Base-by-base conservation (phyloP, 2,888 invertebrate species). In the Mongoloraphidia duomilia region DNA sequence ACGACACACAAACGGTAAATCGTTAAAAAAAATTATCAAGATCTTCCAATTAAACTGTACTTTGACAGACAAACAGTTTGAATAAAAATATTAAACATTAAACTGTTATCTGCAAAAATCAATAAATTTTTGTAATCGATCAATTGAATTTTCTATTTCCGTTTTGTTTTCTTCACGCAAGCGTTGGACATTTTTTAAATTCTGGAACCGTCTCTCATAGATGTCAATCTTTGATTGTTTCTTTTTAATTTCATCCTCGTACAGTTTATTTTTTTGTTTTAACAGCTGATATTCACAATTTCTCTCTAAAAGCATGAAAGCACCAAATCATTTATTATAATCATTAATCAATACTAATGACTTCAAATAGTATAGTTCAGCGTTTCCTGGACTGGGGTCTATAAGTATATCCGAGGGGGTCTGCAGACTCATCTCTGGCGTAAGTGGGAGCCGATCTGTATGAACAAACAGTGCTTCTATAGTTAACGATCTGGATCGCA, bases 171-270 rank as follows among this genome's bases (percentile, higher is more conserved):
- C 47, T 34, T 47, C 34, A 41, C 41, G 47, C 26, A 47, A 34
- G 26, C 41, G 36, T 41, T 47, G 47, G 12, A 47, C 13, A 47
- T 47, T 47, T 47, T 47, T 40, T 41, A 47, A 26, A 34, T 41
- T 36, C 34, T 47, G 40, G 13, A 47, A 26, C 13, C 41, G 40
- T n/a, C 60, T 55, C 50, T 67, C 66, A 35, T 65, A 56, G 50
- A 58, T 60, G 52, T 61, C 69, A 11, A 74, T 70, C 17, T 69
- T 63, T 13, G 69, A 66, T 11, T 75, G 74, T 47, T 71, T 67
- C 57, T 69, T 67, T 17, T 70, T 68, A 34, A 71, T 65, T 48
- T 72, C 72, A 17, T 74, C 72, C n/a, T 71, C 67, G 38, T 75
- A 64, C 0, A 60, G 52, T 1, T 70, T 70, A 62, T 71, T 72